phyloP scores from a whole-genome alignment of 2,888 invertebrate species.

The Dorcus parallelipipedus region DNA sequence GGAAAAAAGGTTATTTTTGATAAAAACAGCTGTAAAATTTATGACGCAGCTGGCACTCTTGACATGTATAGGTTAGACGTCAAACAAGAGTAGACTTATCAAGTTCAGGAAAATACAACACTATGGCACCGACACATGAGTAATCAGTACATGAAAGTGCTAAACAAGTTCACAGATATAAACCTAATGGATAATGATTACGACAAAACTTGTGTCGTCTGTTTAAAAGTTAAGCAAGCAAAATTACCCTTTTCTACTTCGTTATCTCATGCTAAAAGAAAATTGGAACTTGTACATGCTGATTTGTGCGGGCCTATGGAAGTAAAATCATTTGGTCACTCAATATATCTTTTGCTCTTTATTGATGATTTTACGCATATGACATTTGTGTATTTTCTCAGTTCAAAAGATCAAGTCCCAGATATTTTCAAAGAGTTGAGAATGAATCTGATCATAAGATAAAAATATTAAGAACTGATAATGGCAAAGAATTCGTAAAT shows the following conservation, averaged over 20 bases:
- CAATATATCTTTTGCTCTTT: constrained; percentile 7
- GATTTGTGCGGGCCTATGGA: constrained; percentile 16
- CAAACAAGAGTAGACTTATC: neutral
- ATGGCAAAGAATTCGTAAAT: constrained; percentile 7
- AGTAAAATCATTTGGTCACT: neutral
- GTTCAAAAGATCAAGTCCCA: neutral
- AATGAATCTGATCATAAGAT: constrained; percentile 2
- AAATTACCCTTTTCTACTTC: constrained; percentile 6
- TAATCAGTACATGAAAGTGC: neutral
- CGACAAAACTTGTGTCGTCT: neutral
- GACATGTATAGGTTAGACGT: constrained; percentile 3
- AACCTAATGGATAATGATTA: neutral
- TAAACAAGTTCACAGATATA: constrained; percentile 4
- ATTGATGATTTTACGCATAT: constrained; percentile 2
- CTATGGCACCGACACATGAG: constrained; percentile 4
- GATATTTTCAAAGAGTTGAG: neutral
- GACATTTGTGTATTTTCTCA: neutral
- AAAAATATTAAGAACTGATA: constrained; percentile 6
- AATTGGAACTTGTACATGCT: constrained; percentile 14
- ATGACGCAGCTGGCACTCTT: neutral
- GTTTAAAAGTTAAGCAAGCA: constrained; percentile 10
- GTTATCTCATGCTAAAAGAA: constrained; percentile 4
- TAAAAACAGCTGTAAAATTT: neutral
- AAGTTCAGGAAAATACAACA: neutral
- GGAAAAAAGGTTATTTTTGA: constrained; percentile 2